Evolutionary conservation across 2,888 invertebrate genomes (phyloP).

Genomic region (Apamea monoglypha): DNA sequence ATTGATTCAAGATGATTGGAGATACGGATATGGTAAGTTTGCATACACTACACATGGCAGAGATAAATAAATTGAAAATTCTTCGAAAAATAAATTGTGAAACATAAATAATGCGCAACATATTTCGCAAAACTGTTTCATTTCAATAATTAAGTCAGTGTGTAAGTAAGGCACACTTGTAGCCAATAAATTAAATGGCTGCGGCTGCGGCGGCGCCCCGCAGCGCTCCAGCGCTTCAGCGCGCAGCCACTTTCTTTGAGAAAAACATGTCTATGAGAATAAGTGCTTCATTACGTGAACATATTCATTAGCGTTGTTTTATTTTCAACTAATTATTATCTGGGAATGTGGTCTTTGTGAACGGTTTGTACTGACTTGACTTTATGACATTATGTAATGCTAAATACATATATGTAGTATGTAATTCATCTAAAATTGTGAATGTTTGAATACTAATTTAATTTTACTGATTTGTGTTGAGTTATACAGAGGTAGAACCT

Average conservation of each 20-base stretch:
- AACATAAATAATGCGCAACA: conserved; percentile 14
- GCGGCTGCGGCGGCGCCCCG: conserved; percentile 33
- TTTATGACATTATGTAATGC: neutral
- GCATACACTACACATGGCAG: too few relatives aligned
- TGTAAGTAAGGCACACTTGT: conserved; percentile 41
- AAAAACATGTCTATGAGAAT: conserved; percentile 38
- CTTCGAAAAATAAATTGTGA: neutral
- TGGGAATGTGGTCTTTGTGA: conserved; percentile 23
- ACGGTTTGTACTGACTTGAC: conserved; percentile 7
- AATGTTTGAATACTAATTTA: neutral
- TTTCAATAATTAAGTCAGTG: conserved; percentile 52
- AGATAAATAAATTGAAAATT: neutral
- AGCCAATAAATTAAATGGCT: conserved; percentile 47
- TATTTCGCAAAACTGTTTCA: conserved; percentile 31
- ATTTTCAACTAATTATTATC: conserved; percentile 36
- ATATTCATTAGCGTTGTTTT: conserved; percentile 40
- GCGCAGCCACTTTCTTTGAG: conserved; percentile 43
- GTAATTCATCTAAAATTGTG: neutral
- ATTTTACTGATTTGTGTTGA: neutral
- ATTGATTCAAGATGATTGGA: neutral
- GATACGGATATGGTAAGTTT: neutral
- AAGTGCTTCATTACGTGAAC: conserved; percentile 22
- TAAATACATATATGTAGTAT: neutral
- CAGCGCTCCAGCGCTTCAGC: conserved; percentile 22
- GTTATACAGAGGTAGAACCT: neutral